Conservation (phyloP, 2,888 invertebrate genomes). For the Chrysina gloriosa region DNA sequence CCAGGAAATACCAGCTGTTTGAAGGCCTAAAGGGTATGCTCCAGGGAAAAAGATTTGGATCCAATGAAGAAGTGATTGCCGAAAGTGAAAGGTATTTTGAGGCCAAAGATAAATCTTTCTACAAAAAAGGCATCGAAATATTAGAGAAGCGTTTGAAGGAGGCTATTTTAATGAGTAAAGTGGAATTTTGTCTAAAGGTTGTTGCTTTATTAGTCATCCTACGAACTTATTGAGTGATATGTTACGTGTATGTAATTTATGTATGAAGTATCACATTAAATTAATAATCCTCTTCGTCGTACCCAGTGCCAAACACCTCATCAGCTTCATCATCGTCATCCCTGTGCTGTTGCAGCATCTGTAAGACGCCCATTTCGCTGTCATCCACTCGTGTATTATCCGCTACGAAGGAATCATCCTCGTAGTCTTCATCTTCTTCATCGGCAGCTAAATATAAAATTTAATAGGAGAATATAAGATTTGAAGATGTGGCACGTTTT, state of each 20-base stretch:
- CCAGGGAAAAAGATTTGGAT: too few relatives aligned
- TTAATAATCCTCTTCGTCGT: conserved; percentile 75
- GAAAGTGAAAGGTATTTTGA: too few relatives aligned
- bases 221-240: too few relatives aligned
- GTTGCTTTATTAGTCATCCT: too few relatives aligned
- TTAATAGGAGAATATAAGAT: not conserved
- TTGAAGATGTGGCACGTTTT: not conserved
- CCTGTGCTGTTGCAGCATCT: conserved; percentile 68
- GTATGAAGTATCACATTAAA: conserved; percentile 29
- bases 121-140: too few relatives aligned
- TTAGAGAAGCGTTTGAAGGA: too few relatives aligned
- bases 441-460: conserved; percentile 47
- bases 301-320: conserved; percentile 69
- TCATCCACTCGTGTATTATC: conserved; percentile 50
- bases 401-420: conserved; percentile 57
- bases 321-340: conserved; percentile 71
- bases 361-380: conserved; percentile 62
- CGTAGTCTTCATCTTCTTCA: conserved; percentile 61
- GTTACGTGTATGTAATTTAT: not conserved
- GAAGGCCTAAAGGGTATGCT: too few relatives aligned
- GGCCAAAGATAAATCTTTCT: too few relatives aligned
- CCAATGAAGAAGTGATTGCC: too few relatives aligned
- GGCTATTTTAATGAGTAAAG: too few relatives aligned
- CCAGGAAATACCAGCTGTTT: too few relatives aligned
- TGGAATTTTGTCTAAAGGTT: too few relatives aligned